Evolutionary conservation across 2,113 vertebrate genomes (phyloP).

Genomic region (Bujurquina vittata): DNA sequence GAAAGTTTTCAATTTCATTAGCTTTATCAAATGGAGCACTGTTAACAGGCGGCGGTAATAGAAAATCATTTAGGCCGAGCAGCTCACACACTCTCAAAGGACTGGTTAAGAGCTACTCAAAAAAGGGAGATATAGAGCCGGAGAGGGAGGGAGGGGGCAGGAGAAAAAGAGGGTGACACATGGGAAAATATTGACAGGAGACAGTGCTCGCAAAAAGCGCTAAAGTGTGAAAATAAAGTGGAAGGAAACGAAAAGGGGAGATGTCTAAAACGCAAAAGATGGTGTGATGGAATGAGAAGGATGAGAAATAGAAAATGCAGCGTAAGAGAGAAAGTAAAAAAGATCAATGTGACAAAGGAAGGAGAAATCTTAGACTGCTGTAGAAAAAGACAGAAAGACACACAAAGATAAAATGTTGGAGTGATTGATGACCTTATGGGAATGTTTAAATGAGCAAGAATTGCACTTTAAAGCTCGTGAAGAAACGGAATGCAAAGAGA

Average conservation of each 20-base stretch:
- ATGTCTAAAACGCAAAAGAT: conserved; percentile 4
- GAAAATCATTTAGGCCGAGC: conserved; percentile 79
- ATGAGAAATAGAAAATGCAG: not conserved
- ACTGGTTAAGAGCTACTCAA: conserved; percentile 64
- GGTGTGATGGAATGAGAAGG: conserved; percentile 1
- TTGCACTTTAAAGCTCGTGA: conserved; percentile 1
- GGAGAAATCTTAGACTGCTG: not conserved
- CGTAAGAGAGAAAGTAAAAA: conserved; percentile 1
- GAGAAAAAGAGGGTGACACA: conserved; percentile 12
- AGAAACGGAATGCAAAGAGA: conserved; percentile 6
- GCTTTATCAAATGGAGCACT: conserved; percentile 80
- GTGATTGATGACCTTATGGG: conserved; percentile 19
- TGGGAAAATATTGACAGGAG: conserved; percentile 31
- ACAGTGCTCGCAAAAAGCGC: not conserved
- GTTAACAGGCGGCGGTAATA: conserved; percentile 81
- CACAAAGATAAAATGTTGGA: conserved; percentile 21
- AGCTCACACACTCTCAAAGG: conserved; percentile 69
- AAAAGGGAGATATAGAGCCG: conserved; percentile 39
- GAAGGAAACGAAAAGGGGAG: not conserved
- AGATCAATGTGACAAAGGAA: conserved; percentile 5
- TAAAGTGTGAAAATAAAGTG: conserved; percentile 18
- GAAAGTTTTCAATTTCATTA: conserved; percentile 85
- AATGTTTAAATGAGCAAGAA: conserved; percentile 31
- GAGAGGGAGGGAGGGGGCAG: not conserved
- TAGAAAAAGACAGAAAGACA: not conserved